Evolutionary conservation across 2,888 invertebrate genomes (phyloP), one percentile per base, ranked within the genome.

Genomic region (Sinhomidia bicolor): DNA sequence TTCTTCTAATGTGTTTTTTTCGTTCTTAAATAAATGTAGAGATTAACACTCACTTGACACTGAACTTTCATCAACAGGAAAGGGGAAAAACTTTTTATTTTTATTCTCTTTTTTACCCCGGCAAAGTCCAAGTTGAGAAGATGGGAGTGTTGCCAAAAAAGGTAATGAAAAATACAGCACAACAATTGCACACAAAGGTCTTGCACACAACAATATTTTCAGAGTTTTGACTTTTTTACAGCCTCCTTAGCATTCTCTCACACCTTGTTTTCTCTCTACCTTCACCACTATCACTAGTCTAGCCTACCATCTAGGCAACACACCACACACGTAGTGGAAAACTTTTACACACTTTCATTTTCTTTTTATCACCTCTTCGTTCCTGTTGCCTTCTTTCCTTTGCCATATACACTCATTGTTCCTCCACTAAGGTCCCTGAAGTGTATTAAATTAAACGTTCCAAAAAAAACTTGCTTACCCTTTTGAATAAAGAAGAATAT

Each of bases 1-100:
- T 29, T 9, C 47, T 20, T 23, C 47, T 57, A n/a, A 23, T 71
- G 23, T 29, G 7, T 17, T 26, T 29, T 17, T 82, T 23, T 41
- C 29, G 62, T 65, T 47, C 23, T 82, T 17, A 47, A 81, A 29
- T 62, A 44, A 81, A 86, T 74, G 80, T 47, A 36, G 47, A 62
- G 86, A 82, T 87, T 87, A 87, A 82, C 81, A 87, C 82, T 65
- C 82, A 82, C 74, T 86, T 86, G 86, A 86, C 80, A 87, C 62
- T 60, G 81, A 86, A 74, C 80, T 81, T 81, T 44, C 79, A 86
- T 54, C 36, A 78, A 51, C 57, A 78, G 26, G 23, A 44, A 23
- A 20, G 54, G 17, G 51, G 4, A 47, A 12, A n/a, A n/a, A n/a
- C 14, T 6, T 23, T 62, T 9, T 54, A 41, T 54, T 10, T 44